Evolutionary conservation across 2,888 invertebrate species (phyloP), one percentile per base, ranked within the genome.

Genomic region (Thelaira solivaga): DNA sequence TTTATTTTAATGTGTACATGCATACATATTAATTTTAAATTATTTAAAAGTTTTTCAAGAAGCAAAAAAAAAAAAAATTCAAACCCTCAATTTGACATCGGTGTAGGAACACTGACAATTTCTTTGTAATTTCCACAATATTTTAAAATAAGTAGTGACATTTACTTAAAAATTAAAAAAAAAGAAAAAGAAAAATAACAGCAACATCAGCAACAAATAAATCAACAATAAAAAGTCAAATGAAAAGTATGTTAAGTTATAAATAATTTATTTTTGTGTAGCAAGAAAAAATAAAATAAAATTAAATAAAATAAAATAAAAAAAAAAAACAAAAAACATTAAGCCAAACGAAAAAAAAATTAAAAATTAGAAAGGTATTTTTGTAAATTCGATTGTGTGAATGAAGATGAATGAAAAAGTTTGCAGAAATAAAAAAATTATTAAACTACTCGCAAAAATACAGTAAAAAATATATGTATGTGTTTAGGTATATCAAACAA

Each of bases 311-410:
- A 24, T 45, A 69, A 45, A 59, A 26, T 5, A 8, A 55, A 69
- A 53, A 74, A 24, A 43, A 36, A 34, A 34, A 11, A 43, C n/a
- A 76, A 34, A 41, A 31, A 31, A 22, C 57, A 59, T 59, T 39
- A 29, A 39, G 49, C 10, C 13, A 53, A 64, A 69, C 49, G 20
- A 36, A 74, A 59, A 47, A 31, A 13, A 34, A 64, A 61, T 49
- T 34, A 69, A 69, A 41, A 53, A 43, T 64, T 71, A 36, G 72
- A 67, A 75, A 79, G 62, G 64, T 79, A 76, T 68, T 75, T 79
- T 67, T 75, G 67, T 47, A 61, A 67, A 51, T 75, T 67, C 31
- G 31, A 47, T 31, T 3, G 34, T 7, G n/a, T 13, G 45, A n/a
- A 61, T 59, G 59, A 64, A 34, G 4, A 34, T 41, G 39, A 49